Evolutionary conservation across 2,113 vertebrate genomes (phyloP), one percentile per base, ranked within the genome.

Genomic region (Spermophilus dauricus): DNA sequence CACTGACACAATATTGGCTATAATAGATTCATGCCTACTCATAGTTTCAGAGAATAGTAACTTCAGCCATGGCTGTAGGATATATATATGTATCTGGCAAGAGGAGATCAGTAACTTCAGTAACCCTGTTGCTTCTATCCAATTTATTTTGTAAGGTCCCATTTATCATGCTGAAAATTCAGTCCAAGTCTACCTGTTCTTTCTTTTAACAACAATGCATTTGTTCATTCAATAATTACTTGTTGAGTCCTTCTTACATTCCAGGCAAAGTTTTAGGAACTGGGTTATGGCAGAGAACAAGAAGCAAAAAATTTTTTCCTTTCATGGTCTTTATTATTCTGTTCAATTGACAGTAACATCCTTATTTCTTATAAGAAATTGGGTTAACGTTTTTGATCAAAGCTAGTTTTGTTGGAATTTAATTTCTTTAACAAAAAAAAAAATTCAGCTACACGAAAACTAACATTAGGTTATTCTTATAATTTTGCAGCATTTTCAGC

Each of bases 341-440:
- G 11, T 63, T 94, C 51, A 87, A 32, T 95, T 76, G 51, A 85
- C 73, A 86, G 17, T 91, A 91, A 91, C 45, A 89, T 77, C 37
- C 6, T 22, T 82, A 78, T 86, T 94, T 95, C 73, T 92, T 73
- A 28, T 77, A 70, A 95, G 53, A 95, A 81, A 97, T 3, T 61
- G 37, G 86, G 87, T 72, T 95, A 91, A 32, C 28, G 90, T 93
- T 26, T 95, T 89, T 96, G n/a, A 95, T 77, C 65, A 93, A 96
- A 96, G 51, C n/a, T 82, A 75, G 51, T 89, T 91, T 96, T 93
- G 51, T 86, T 93, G 26, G n/a, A 95, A 81, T 94, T 94, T 96
- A 86, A 89, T 93, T 95, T 51, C 58, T 95, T 93, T 51, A 84
- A 58, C 26, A 88, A 72, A 95, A 95, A 95, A n/a, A n/a, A 95